Evolutionary conservation across 2,888 invertebrate genomes (phyloP).

Genomic region (Orchesella flavescens): DNA sequence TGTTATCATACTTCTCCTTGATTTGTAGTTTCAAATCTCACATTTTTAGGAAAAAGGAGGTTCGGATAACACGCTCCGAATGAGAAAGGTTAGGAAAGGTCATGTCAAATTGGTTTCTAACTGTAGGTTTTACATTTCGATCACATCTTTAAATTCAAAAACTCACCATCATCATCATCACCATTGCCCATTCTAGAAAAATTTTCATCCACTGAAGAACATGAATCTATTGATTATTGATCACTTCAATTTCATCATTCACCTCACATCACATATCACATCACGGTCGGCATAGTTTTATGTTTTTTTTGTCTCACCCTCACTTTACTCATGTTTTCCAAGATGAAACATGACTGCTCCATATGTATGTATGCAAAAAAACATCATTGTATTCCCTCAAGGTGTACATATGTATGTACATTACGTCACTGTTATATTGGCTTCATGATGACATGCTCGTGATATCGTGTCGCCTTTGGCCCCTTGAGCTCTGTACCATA

Average conservation of each 20-base stretch:
- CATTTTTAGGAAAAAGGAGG: no score
- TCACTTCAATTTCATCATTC: not conserved
- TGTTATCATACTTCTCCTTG: no score
- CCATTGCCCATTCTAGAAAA: no score
- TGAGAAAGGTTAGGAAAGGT: constrained; percentile 1
- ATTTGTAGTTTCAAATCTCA: no score
- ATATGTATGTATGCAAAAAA: no score
- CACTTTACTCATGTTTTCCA: no score
- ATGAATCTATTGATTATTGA: constrained; percentile 7
- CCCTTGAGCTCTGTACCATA: not conserved
- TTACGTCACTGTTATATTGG: constrained; percentile 11
- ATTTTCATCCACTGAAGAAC: not conserved
- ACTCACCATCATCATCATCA: not conserved
- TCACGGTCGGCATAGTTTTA: constrained; percentile 18
- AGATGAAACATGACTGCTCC: no score
- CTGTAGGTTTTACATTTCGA: constrained; percentile 21
- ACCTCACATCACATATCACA: not conserved
- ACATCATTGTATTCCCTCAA: no score
- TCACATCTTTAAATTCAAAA: no score
- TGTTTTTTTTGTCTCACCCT: not conserved
- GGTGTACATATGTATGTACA: no score
- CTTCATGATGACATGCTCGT: not conserved
- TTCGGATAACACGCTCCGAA: no score
- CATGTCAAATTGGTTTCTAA: constrained; percentile 18
- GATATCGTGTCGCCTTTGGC: constrained; percentile 37